Evolutionary conservation across 2,888 invertebrate species (phyloP).

Genomic region (Melieria picta): DNA sequence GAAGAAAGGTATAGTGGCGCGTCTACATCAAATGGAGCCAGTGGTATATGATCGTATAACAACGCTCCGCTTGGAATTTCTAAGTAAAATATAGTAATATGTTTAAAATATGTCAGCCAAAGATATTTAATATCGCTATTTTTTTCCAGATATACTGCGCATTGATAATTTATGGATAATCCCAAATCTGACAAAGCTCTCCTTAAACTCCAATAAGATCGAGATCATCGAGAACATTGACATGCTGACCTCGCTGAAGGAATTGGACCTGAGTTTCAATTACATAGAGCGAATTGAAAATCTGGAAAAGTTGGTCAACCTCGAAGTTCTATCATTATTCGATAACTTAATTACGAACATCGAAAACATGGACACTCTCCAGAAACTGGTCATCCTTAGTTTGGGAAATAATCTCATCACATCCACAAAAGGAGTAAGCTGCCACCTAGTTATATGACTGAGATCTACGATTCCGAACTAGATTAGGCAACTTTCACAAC

Average conservation of each 20-base stretch:
- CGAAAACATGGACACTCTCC: conserved; percentile 80
- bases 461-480: too few relatives aligned
- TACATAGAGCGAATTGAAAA: conserved; percentile 86
- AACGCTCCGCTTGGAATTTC: conserved; percentile 80
- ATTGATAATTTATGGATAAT: conserved; percentile 91
- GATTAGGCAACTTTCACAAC: too few relatives aligned
- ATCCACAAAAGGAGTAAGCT: conserved; percentile 76
- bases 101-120: too few relatives aligned
- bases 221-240: conserved; percentile 89
- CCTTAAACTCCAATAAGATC: conserved; percentile 86
- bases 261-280: conserved; percentile 91
- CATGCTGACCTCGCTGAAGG: conserved; percentile 76
- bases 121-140: too few relatives aligned
- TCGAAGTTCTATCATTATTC: conserved; percentile 83
- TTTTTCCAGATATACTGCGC: conserved; percentile 76
- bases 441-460: too few relatives aligned
- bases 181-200: conserved; percentile 78
- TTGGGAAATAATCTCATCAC: conserved; percentile 85
- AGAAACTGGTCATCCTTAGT: conserved; percentile 81
- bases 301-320: conserved; percentile 75
- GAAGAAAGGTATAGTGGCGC: conserved; percentile 80
- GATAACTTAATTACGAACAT: conserved; percentile 80
- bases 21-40: conserved; percentile 79
- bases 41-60: conserved; percentile 78
- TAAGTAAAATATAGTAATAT: conserved; percentile 68